Percentiles rank a stretch among this genome's conserved stretches.
Evolutionary conservation across 2,797 vertebrate genomes (phyloP).

Genomic region (Halcyon leucocephala): DNA sequence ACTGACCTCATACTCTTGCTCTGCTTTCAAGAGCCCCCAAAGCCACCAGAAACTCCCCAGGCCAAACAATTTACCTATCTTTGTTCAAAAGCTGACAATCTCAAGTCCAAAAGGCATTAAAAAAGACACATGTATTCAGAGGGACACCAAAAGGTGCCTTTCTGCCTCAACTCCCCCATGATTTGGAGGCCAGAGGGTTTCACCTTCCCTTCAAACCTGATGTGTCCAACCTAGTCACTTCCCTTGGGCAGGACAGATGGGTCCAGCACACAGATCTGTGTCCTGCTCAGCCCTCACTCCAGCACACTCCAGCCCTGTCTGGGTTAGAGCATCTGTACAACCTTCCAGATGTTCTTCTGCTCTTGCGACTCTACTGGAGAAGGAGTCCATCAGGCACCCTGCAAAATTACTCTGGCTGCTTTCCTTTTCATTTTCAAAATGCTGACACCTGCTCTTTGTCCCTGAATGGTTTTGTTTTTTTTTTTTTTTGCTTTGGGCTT

Average conservation of each 20-base stretch:
- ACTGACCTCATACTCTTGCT: background rate
- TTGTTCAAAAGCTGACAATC: background rate
- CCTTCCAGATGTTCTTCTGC: background rate
- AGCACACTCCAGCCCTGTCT: background rate
- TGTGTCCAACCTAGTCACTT: rapidly evolving
- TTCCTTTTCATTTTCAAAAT: background rate
- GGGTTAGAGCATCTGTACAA: background rate
- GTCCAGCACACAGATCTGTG: background rate
- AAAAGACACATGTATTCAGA: background rate
- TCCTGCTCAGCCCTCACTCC: background rate
- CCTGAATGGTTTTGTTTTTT: background rate
- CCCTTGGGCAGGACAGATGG: background rate
- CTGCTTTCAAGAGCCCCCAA: background rate
- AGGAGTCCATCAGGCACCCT: background rate
- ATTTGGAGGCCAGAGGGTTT: background rate
- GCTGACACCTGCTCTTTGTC: background rate
- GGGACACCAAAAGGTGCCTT: background rate
- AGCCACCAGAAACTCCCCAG: background rate
- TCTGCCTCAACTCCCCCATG: background rate
- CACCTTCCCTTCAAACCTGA: background rate
- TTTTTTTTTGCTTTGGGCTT: background rate
- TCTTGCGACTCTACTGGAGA: background rate
- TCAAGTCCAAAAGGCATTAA: background rate
- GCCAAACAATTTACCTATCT: background rate
- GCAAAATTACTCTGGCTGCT: background rate